Conservation (phyloP, 2,113 vertebrate species). For the Accipiter virgatus region DNA sequence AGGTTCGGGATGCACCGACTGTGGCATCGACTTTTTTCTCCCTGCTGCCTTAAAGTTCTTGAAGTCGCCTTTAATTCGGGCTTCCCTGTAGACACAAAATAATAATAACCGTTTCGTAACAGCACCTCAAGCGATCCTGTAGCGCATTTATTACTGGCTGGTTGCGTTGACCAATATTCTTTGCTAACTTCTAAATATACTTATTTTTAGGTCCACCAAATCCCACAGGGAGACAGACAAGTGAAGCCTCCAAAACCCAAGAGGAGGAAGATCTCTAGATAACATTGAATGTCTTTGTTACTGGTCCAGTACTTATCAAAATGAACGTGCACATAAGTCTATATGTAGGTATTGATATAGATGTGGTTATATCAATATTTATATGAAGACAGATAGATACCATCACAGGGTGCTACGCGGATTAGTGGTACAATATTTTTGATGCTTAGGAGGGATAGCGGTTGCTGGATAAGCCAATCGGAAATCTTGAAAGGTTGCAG, state of each 20-base stretch:
- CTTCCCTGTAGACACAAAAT: rapidly evolving
- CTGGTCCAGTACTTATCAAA: conserved; percentile 73
- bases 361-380: conserved; percentile 62
- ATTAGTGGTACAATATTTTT: conserved; percentile 74
- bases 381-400: conserved; percentile 65
- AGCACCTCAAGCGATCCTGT: background rate
- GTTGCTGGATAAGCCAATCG: conserved; percentile 84
- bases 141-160: background rate
- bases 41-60: rapidly evolving
- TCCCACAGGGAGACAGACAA: conserved; percentile 92
- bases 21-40: background rate
- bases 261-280: conserved; percentile 99
- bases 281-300: conserved; percentile 90
- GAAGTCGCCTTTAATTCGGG: rapidly evolving
- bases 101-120: rapidly evolving
- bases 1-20: background rate
- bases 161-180: background rate
- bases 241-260: conserved; percentile 96
- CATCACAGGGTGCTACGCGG: conserved; percentile 77
- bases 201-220: conserved; percentile 82
- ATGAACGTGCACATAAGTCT: conserved; percentile 66
- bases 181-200: background rate
- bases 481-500: conserved; percentile 77
- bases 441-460: conserved; percentile 73
- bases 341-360: conserved; percentile 67